These are phyloP conservation scores for Limnephilus lunatus DNA, from an alignment of 2,888 invertebrate species.

Conservation along the genomic window DNA sequence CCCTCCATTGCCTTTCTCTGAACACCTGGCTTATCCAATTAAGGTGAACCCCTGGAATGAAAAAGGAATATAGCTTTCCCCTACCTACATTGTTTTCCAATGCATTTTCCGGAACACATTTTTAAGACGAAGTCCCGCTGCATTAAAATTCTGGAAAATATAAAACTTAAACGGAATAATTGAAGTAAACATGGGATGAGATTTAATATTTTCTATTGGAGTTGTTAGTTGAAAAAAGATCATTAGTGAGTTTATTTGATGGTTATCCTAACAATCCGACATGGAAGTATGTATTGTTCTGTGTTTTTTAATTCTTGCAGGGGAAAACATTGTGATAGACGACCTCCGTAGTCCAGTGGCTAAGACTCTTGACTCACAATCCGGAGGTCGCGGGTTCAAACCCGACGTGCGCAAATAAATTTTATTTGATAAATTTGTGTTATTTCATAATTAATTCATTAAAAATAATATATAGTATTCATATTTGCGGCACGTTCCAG, in stretches of 20 bases:
- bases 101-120: conserved; percentile 16
- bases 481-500: too few relatives aligned
- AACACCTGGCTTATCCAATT: conserved; percentile 47
- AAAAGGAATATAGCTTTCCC: conserved; percentile 12
- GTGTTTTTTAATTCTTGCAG: not conserved
- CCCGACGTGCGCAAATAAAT: too few relatives aligned
- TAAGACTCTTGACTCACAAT: too few relatives aligned
- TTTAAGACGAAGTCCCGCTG: conserved; percentile 2
- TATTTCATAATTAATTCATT: too few relatives aligned
- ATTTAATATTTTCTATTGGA: not conserved
- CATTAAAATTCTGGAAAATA: not conserved
- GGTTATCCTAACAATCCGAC: too few relatives aligned
- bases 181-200: not conserved
- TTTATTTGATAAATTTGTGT: too few relatives aligned
- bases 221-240: not conserved
- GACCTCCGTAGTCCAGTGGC: too few relatives aligned
- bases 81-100: conserved; percentile 20
- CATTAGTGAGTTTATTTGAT: not conserved
- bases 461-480: too few relatives aligned
- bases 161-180: not conserved
- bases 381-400: too few relatives aligned
- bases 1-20: not conserved
- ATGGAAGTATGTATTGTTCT: not conserved
- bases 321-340: not conserved
- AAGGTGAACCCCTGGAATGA: conserved; percentile 17